Evolutionary conservation across 2,797 vertebrate genomes (phyloP).

Genomic region (Manis crassicaudata): DNA sequence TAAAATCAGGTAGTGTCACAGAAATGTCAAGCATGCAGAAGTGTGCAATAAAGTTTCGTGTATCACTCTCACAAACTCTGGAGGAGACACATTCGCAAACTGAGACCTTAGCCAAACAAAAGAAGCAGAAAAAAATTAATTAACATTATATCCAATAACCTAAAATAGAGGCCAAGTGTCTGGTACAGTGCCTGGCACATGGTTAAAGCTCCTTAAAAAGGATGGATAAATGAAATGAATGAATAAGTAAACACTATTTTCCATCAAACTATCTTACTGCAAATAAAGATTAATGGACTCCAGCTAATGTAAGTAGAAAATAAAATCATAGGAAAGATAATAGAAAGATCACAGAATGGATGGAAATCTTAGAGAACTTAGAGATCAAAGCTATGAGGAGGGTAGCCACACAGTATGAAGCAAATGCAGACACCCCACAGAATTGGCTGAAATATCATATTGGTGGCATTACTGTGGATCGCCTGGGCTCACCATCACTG

Average conservation of each 20-base stretch:
- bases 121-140: background rate
- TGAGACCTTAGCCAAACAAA: background rate
- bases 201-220: background rate
- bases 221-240: background rate
- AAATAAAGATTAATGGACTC: background rate
- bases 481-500: background rate
- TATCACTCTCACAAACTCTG: background rate
- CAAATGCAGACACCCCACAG: background rate
- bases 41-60: background rate
- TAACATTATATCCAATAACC: background rate
- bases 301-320: background rate
- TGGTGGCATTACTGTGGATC: background rate
- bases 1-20: background rate
- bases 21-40: background rate
- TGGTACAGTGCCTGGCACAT: background rate
- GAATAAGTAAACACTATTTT: background rate
- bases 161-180: background rate
- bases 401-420: background rate
- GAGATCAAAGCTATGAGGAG: background rate
- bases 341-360: background rate
- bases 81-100: background rate
- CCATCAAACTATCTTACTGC: background rate
- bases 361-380: background rate
- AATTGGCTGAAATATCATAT: background rate
- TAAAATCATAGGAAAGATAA: background rate